Conservation (phyloP, 2,113 vertebrate species). For the Platysteira castanea region DNA sequence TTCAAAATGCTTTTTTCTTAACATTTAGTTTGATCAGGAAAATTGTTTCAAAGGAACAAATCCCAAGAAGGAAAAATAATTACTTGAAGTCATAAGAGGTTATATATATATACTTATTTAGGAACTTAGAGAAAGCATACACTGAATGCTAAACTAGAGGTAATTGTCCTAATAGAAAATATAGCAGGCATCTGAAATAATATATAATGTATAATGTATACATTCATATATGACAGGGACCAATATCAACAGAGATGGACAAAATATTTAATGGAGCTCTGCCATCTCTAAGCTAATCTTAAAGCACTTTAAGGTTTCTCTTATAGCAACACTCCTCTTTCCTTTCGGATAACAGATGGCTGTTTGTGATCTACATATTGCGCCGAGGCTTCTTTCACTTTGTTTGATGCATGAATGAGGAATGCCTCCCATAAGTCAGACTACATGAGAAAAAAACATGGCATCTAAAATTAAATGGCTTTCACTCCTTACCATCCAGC, state of each 20-base stretch:
- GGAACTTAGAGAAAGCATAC: not conserved
- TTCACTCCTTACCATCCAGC: not conserved
- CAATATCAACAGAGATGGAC: not conserved
- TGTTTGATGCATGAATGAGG: not conserved
- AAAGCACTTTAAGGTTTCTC: not conserved
- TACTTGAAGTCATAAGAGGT: not conserved
- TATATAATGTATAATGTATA: not conserved
- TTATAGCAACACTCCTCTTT: not conserved
- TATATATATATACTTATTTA: not conserved
- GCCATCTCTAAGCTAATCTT: not conserved
- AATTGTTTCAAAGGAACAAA: not conserved
- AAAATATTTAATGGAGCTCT: not conserved
- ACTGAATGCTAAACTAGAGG: not conserved
- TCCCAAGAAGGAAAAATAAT: not conserved
- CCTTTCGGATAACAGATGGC: not conserved
- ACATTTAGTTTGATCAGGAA: not conserved
- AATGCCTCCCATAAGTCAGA: not conserved
- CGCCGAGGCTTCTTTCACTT: not conserved
- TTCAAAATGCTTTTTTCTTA: not conserved
- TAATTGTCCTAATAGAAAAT: not conserved
- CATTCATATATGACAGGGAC: not conserved
- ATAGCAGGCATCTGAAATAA: not conserved
- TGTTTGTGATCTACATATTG: not conserved
- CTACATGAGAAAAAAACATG: not conserved
- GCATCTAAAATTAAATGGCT: not conserved